These are phyloP conservation scores for Drosophila carrolli DNA, from an alignment of 1,140 invertebrate species.

Conservation along the genomic window DNA sequence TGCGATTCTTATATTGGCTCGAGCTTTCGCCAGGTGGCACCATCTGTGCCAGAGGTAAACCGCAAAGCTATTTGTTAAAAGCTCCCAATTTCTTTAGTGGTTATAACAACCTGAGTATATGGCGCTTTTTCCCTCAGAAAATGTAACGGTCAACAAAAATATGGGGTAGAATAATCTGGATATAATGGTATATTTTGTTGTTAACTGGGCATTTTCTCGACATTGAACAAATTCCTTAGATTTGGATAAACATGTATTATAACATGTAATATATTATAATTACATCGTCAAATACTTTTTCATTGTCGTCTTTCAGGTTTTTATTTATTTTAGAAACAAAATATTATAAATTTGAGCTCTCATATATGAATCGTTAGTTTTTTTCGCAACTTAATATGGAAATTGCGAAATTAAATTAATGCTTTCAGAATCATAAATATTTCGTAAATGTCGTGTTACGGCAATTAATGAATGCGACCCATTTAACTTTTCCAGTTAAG, in stretches of 20 bases:
- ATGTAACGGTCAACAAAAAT: conserved; percentile 33
- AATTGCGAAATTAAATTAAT: neutral
- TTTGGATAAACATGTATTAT: no score
- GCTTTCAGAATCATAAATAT: neutral
- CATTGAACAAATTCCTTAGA: neutral
- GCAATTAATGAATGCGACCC: neutral
- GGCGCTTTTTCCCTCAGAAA: conserved; percentile 15
- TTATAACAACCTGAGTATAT: conserved; percentile 11
- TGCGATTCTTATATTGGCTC: conserved; percentile 33
- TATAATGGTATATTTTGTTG: neutral
- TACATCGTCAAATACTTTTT: neutral
- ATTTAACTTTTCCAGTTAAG: neutral
- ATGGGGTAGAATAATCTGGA: neutral
- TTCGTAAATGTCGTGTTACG: neutral
- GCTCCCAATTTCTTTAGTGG: conserved; percentile 22
- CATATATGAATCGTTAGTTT: neutral
- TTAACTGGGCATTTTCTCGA: neutral
- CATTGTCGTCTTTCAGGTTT: neutral
- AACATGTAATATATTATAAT: no score
- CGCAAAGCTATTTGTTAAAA: conserved; percentile 19
- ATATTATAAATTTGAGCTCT: no score
- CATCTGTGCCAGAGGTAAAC: conserved; percentile 18
- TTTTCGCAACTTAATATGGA: neutral
- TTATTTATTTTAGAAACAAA: no score
- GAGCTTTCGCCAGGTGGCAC: conserved; percentile 48